These are phyloP conservation scores for Drosophila mimica DNA, from an alignment of 2,888 invertebrate species.

Conservation along the genomic window DNA sequence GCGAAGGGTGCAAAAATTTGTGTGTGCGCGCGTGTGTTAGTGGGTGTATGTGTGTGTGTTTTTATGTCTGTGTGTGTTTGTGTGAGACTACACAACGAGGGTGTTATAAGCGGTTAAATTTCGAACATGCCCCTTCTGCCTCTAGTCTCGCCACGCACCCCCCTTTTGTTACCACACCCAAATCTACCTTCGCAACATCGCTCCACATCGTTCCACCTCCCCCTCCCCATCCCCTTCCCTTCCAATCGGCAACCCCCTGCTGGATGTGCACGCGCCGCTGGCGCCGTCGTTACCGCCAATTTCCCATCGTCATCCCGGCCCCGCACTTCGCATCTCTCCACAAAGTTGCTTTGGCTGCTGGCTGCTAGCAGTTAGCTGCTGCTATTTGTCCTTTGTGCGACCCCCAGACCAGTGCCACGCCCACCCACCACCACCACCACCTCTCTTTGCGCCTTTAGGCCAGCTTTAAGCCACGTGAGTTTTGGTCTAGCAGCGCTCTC, in stretches of 20 bases:
- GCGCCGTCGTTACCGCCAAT: constrained; percentile 58
- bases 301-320: constrained; percentile 40
- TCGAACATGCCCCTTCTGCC: constrained; percentile 47
- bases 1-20: constrained; percentile 44
- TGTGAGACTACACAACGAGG: constrained; percentile 46
- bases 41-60: background rate
- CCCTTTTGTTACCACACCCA: constrained; percentile 6
- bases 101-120: constrained; percentile 80
- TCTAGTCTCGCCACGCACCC: background rate
- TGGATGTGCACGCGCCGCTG: constrained; percentile 45
- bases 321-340: background rate
- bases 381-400: constrained; percentile 72
- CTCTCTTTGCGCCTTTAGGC: background rate
- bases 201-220: background rate
- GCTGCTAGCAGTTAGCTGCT: background rate
- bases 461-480: constrained; percentile 42
- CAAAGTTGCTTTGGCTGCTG: background rate
- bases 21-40: constrained; percentile 22
- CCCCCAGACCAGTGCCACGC: constrained; percentile 59
- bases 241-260: background rate
- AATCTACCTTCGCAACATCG: constrained; percentile 30
- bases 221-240: too few species aligned
- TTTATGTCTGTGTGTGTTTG: constrained; percentile 18
- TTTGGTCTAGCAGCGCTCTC: constrained; percentile 30
- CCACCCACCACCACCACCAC: constrained; percentile 3